phyloP scores from a whole-genome alignment of 2,797 vertebrate species.

The Betta splendens region DNA sequence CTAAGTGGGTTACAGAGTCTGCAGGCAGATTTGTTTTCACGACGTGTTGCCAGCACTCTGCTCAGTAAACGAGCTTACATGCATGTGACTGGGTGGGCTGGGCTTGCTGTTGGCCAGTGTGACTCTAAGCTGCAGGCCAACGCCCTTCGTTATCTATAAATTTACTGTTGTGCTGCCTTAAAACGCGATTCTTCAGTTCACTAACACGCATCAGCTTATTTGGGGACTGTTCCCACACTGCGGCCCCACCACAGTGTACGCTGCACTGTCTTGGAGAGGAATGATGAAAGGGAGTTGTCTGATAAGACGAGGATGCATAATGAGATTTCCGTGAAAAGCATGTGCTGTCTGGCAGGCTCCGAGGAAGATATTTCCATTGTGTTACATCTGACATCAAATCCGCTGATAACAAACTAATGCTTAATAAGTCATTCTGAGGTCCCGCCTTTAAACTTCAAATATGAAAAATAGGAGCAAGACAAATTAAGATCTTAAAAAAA shows the following conservation, averaged over 20 bases:
- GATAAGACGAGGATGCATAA: constrained; percentile 30
- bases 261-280: neutral
- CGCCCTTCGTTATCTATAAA: neutral
- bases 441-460: neutral
- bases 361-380: constrained; percentile 8
- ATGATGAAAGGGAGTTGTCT: constrained; percentile 4
- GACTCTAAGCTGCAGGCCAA: constrained; percentile 8
- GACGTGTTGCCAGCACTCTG: constrained; percentile 30
- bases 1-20: constrained; percentile 18
- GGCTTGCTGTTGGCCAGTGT: constrained; percentile 27
- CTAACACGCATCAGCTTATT: constrained; percentile 1
- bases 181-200: neutral
- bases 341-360: constrained; percentile 6
- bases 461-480: constrained; percentile 2
- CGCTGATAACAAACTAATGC: constrained; percentile 9
- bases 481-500: neutral
- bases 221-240: constrained; percentile 1
- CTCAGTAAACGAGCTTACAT: constrained; percentile 57
- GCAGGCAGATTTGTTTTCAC: constrained; percentile 46
- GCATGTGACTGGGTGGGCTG: constrained; percentile 36
- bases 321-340: constrained; percentile 31
- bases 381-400: constrained; percentile 13
- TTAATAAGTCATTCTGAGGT: neutral
- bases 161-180: neutral
- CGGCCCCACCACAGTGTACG: neutral